Base-by-base conservation (phyloP, 2,113 vertebrate genomes). In the Amphilophus citrinellus region DNA sequence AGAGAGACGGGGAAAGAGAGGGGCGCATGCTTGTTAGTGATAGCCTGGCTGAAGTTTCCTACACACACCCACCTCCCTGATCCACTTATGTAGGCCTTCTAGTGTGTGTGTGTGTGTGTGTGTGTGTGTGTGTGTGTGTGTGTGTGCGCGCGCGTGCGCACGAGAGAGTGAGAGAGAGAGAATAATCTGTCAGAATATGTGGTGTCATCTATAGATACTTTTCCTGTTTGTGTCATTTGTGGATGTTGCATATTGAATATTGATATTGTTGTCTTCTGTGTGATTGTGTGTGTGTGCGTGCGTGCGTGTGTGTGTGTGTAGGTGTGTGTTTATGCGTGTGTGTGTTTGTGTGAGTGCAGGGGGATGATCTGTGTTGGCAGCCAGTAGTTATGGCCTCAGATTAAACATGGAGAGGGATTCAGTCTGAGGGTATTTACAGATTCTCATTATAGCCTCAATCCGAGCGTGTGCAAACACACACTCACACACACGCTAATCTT, bases 21-120 rank as follows among this genome's bases (percentile, higher is more conserved):
- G 61, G 87, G 85, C 80, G 92, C 91, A 93, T 95, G 95, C 93
- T 93, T 95, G 95, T 95, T 96, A 94, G 92, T 44, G 95, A 96
- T 95, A 95, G 90, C 94, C 93, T 92, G 91, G 91, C 93, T 94
- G 83, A 93, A 93, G 92, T 94, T 91, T 94, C 92, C 92, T 90
- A 90, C 92, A 93, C 91, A 95, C 95, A 93, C 95, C 93, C 94
- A 94, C 94, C 90, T 89, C 85, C 77, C 85, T 95, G 93, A 95
- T 95, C 95, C 95, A 95, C 94, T 95, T 95, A 93, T 90, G 90
- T 77, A 90, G 92, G 90, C 85, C 91, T 94, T 56, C 27, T 18
- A 7, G 22, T 75, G 77, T 81, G 80, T 87, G 65, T 84, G 91
- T 83, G 75, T 79, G 71, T 61, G 73, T 61, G 83, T 84, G 79